These are phyloP conservation scores for Tychaedon coryphoeus DNA, from an alignment of 2,113 vertebrate species.

Conservation along the genomic window DNA sequence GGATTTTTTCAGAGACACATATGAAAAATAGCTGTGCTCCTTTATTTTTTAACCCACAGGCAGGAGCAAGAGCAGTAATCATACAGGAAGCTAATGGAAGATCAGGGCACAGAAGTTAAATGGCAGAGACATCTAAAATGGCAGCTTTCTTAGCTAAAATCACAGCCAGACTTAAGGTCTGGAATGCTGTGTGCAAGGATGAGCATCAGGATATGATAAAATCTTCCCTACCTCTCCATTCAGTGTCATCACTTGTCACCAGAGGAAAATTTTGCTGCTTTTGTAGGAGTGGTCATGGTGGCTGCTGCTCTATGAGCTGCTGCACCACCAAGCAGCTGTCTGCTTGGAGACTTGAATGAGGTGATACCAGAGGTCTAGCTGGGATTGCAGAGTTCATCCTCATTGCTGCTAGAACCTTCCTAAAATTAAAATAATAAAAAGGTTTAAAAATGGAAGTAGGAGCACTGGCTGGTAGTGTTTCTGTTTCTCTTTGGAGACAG, in stretches of 20 bases:
- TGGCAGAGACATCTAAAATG: neutral
- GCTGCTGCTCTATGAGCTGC: neutral
- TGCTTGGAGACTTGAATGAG: neutral
- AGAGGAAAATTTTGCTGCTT: neutral
- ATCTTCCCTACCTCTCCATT: neutral
- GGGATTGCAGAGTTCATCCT: neutral
- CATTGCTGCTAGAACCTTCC: neutral
- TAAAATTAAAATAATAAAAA: neutral
- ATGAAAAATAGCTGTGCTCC: neutral
- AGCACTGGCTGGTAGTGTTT: neutral
- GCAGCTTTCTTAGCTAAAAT: neutral
- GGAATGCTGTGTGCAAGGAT: accelerated
- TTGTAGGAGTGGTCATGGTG: neutral
- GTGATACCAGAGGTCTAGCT: neutral
- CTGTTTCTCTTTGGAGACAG: neutral
- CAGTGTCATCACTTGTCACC: neutral
- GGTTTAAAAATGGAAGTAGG: neutral
- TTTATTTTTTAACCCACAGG: neutral
- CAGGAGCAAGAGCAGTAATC: neutral
- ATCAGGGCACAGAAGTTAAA: neutral
- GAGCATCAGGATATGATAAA: neutral
- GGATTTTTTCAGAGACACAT: neutral
- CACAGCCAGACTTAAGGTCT: neutral
- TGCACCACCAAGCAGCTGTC: neutral
- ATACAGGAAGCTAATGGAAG: neutral